A percentile compares a stretch with the other conserved stretches of the same genome.
phyloP scores from a whole-genome alignment of 2,113 vertebrate species.

The Pteruthius melanotis region DNA sequence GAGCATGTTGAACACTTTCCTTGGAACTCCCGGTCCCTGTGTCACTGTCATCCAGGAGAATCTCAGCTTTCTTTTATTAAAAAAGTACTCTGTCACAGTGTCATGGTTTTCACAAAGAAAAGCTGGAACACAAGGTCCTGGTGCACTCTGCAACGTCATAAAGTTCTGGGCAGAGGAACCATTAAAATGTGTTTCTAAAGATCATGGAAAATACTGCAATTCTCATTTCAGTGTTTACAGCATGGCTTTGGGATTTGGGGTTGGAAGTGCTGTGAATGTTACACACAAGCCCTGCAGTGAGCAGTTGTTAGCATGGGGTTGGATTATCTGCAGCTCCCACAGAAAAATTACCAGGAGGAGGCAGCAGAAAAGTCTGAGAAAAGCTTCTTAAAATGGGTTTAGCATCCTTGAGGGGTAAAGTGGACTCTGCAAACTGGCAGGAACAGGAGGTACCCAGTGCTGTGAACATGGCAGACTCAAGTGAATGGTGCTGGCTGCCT shows the following conservation, averaged over 20 bases:
- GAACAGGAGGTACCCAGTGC: neutral
- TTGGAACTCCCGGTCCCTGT: neutral
- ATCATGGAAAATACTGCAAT: neutral
- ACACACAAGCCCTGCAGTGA: neutral
- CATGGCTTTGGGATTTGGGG: neutral
- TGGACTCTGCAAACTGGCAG: neutral
- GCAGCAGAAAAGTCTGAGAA: neutral
- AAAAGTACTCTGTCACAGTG: neutral
- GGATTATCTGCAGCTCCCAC: neutral
- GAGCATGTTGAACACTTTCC: neutral
- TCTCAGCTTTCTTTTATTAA: neutral
- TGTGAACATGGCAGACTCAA: neutral
- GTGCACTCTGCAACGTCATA: neutral
- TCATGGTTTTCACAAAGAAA: neutral
- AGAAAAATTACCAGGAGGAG: neutral
- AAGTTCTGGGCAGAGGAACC: neutral
- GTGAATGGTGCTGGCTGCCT: neutral
- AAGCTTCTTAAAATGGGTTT: neutral
- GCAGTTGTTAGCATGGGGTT: neutral
- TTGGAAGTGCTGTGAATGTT: neutral
- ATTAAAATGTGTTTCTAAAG: neutral
- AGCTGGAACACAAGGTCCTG: neutral
- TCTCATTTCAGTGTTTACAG: neutral
- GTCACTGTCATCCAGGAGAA: neutral
- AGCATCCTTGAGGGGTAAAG: neutral